A percentile compares a stretch with the other conserved stretches of the same genome.
Conservation (phyloP, 2,888 invertebrate species). For the Melolontha melolontha region DNA sequence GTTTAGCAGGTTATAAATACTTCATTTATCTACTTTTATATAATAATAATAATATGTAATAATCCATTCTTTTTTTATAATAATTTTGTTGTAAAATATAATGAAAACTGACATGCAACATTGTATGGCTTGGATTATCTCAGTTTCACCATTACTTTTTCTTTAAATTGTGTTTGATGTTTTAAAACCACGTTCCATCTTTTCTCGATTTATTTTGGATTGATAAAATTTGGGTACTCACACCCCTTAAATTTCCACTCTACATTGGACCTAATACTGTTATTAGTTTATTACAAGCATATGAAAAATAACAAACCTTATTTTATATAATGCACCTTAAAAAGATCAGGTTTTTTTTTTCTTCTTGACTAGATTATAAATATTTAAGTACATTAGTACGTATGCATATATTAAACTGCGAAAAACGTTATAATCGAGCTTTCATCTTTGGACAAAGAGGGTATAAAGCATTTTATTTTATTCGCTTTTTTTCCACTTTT, state of each 20-base stretch:
- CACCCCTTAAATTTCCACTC: too few relatives aligned
- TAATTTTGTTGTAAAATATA: conserved; percentile 65
- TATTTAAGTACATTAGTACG: conserved; percentile 6
- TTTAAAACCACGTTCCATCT: background rate
- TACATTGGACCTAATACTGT: too few relatives aligned
- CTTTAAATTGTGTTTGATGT: background rate
- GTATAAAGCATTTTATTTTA: too few relatives aligned
- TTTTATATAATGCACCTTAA: too few relatives aligned
- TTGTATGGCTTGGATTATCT: conserved; percentile 63
- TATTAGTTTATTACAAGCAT: too few relatives aligned
- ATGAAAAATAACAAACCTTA: conserved; percentile 1
- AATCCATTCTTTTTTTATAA: conserved; percentile 58
- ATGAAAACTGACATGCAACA: conserved; percentile 65
- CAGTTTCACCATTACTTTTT: conserved; percentile 43
- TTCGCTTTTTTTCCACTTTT: too few relatives aligned
- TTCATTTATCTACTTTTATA: conserved; percentile 61
- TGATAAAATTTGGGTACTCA: conserved; percentile 6
- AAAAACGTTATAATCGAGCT: background rate
- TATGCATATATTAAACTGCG: background rate
- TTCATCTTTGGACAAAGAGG: too few relatives aligned
- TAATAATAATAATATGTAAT: conserved; percentile 62
- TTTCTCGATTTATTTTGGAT: conserved; percentile 7
- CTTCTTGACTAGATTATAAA: conserved; percentile 16
- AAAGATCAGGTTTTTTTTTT: background rate
- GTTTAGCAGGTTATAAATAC: conserved; percentile 58